Evolutionary conservation across 2,113 vertebrate species (phyloP).

Genomic region (Mixornis gularis): DNA sequence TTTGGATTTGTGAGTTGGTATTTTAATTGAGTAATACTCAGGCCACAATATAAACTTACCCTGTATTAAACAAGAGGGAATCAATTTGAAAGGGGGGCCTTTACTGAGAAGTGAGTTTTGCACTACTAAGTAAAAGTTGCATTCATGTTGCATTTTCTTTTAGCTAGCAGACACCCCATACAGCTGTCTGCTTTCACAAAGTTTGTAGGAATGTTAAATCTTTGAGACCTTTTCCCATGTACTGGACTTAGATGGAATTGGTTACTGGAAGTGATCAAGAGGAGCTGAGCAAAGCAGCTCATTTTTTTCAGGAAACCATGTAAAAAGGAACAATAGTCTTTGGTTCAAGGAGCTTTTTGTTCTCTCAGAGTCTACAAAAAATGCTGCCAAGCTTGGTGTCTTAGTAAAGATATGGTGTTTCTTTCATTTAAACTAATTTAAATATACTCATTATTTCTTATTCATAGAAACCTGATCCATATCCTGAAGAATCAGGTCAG

Average conservation of each 20-base stretch:
- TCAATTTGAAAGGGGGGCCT: background rate
- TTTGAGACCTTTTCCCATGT: background rate
- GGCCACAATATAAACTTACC: background rate
- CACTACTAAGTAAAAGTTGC: background rate
- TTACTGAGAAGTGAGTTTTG: background rate
- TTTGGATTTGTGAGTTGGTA: background rate
- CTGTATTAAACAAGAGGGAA: background rate
- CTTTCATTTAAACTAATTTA: conserved; percentile 48
- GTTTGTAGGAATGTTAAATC: background rate
- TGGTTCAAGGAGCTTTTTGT: conserved; percentile 37
- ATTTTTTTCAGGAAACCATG: conserved; percentile 13
- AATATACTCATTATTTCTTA: conserved; percentile 48
- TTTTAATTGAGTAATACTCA: background rate
- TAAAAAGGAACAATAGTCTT: conserved; percentile 16
- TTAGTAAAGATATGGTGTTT: conserved; percentile 1
- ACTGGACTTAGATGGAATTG: background rate
- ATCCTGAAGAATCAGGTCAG: conserved; percentile 41
- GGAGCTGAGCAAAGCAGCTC: conserved; percentile 2
- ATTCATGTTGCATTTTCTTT: background rate
- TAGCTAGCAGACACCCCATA: background rate
- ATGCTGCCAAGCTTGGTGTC: background rate
- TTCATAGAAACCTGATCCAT: conserved; percentile 22
- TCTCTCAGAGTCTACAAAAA: conserved; percentile 5
- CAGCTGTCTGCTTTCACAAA: background rate
- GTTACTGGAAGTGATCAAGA: conserved; percentile 35